Percentiles rank a stretch among this genome's conserved stretches.
phyloP scores from a whole-genome alignment of 1,140 invertebrate genomes.

The Nylanderia fulva region DNA sequence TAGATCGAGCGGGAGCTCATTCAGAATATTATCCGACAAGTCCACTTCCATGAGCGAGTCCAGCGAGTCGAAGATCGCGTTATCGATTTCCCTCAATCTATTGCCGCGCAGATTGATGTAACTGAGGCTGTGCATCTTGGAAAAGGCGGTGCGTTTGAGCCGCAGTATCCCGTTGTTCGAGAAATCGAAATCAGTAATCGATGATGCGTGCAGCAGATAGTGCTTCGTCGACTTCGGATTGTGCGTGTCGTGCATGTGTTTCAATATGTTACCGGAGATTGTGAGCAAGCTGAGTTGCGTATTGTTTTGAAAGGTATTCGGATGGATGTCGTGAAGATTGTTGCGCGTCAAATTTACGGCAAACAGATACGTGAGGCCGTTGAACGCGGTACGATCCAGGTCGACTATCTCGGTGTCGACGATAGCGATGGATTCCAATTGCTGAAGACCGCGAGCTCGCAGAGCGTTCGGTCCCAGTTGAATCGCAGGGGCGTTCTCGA shows the following conservation, averaged over 20 bases:
- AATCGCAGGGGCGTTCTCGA: conserved; percentile 79
- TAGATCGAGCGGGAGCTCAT: conserved; percentile 86
- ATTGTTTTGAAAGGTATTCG: conserved; percentile 89
- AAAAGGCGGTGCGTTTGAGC: conserved; percentile 87
- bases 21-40: conserved; percentile 88
- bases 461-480: conserved; percentile 79
- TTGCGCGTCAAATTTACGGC: conserved; percentile 90
- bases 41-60: conserved; percentile 89
- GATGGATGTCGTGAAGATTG: conserved; percentile 87
- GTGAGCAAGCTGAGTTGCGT: conserved; percentile 88
- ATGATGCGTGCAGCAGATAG: conserved; percentile 87
- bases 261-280: conserved; percentile 90
- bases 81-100: conserved; percentile 87
- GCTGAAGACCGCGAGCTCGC: conserved; percentile 78
- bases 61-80: conserved; percentile 87
- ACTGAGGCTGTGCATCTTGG: conserved; percentile 87
- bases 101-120: conserved; percentile 90
- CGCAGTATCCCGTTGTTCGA: conserved; percentile 88
- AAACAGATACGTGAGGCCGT: conserved; percentile 88
- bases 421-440: conserved; percentile 83
- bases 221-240: conserved; percentile 78
- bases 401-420: conserved; percentile 80
- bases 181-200: conserved; percentile 89
- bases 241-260: conserved; percentile 80
- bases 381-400: conserved; percentile 87